Percentiles rank a stretch among this genome's conserved stretches.
Conservation (phyloP, 1,140 invertebrate genomes). For the Aphelinus certus region DNA sequence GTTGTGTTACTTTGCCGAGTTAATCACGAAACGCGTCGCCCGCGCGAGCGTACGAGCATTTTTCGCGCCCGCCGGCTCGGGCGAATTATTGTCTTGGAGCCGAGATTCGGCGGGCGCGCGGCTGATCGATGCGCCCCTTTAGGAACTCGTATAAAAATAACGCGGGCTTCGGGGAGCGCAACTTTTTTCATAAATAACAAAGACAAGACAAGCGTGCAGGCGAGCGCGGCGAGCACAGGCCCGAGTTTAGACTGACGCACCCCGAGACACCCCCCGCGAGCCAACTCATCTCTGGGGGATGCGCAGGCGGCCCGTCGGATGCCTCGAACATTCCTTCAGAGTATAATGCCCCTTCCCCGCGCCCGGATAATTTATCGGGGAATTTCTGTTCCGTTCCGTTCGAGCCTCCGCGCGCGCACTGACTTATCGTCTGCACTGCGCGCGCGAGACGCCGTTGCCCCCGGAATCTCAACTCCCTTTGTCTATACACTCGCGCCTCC, state of each 20-base stretch:
- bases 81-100: constrained; percentile 40
- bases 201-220: too few relatives aligned
- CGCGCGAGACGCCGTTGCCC: too few relatives aligned
- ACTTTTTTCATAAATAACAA: constrained; percentile 31
- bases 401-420: too few relatives aligned
- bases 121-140: background rate
- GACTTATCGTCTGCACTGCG: too few relatives aligned
- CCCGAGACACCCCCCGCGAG: background rate
- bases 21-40: constrained; percentile 27
- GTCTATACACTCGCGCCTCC: too few relatives aligned
- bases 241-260: too few relatives aligned
- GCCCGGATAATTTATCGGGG: constrained; percentile 3
- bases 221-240: background rate
- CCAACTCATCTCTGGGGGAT: background rate
- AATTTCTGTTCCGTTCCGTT: background rate
- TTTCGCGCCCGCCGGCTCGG: background rate
- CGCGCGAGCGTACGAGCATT: background rate
- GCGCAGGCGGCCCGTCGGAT: background rate
- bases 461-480: too few relatives aligned
- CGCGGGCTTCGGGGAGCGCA: background rate
- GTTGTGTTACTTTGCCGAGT: constrained; percentile 13
- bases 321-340: background rate
- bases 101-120: constrained; percentile 31
- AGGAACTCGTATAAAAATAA: background rate
- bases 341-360: background rate